Base-by-base conservation (phyloP, 2,797 vertebrate species). In the Monodelphis domestica region DNA sequence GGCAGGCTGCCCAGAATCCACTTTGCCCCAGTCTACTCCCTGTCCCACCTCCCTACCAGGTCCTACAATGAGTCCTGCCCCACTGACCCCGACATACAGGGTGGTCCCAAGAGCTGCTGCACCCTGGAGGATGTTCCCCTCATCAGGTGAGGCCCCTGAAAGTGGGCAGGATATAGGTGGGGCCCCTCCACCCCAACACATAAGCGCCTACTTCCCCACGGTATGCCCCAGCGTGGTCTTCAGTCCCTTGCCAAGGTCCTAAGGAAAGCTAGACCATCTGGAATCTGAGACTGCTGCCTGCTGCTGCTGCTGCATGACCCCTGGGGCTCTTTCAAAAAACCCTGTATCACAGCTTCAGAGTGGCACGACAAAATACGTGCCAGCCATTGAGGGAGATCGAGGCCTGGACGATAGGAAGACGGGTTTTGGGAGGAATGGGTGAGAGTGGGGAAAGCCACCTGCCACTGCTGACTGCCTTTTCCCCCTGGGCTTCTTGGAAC, bases 81-180 rank as follows among this genome's bases (percentile, higher is more conserved):
- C 97, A 98, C 99, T 97, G 99, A 99, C 97, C 98, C 98, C 45
- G 97, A 98, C 53, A 98, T 99, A 89, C 99, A 98, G 29, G 99
- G 99, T 96, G 99, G 98, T 93, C 99, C 99, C 63, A 99, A 99
- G 98, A 99, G 98, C 45, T 99, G 99, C 98, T 99, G 99, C 97
- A 99, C 99, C 95, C 97, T 99, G 97, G 99, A 99, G 56, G 99
- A 99, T 97, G 98, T 99, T 91, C 99, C 99, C 56, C 98, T 99
- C 96, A 99, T 99, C 98, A 99, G 99, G 99, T 99, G 95, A 96
- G 96, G 84, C 53, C 91, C 17, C 87, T 1, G 89, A 89, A 89
- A 55, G 28, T 1, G 12, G 33, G 53, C 84, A 88, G 53, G 51
- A 52, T 2, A 5, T 2, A 70, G 53, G 38, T 89, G 29, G 87